These are phyloP conservation scores for Mungos mungo DNA, from an alignment of 2,113 vertebrate species.

Conservation along the genomic window DNA sequence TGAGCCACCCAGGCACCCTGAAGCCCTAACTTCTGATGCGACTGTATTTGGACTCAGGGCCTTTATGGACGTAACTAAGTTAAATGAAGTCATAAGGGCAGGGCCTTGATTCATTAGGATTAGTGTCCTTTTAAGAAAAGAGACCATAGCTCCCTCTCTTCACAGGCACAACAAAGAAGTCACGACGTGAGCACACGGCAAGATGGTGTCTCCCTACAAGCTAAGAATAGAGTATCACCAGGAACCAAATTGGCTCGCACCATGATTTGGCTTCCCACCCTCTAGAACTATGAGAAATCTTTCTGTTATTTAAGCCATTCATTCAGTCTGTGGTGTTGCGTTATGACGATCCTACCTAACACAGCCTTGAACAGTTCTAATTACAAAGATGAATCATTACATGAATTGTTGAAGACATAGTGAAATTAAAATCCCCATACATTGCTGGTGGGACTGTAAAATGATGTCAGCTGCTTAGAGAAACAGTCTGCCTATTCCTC, in stretches of 20 bases:
- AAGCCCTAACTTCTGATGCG: background rate
- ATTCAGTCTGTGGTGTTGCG: background rate
- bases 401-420: background rate
- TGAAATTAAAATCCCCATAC: background rate
- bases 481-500: background rate
- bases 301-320: background rate
- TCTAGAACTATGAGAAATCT: background rate
- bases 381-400: background rate
- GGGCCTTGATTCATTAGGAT: background rate
- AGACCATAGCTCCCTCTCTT: background rate
- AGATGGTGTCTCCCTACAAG: background rate
- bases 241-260: background rate
- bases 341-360: background rate
- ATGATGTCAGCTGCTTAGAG: background rate
- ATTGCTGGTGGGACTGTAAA: background rate
- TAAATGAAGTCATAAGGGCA: background rate
- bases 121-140: background rate
- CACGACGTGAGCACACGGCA: background rate
- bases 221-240: background rate
- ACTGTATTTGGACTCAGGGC: background rate
- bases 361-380: background rate
- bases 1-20: no score
- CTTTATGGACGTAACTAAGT: background rate
- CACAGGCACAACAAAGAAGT: background rate
- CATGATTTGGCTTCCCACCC: background rate